Percentiles rank a stretch among this genome's conserved stretches.
These are phyloP conservation scores for Haliaeetus leucogaster DNA, from an alignment of 2,113 vertebrate species.

Conservation along the genomic window DNA sequence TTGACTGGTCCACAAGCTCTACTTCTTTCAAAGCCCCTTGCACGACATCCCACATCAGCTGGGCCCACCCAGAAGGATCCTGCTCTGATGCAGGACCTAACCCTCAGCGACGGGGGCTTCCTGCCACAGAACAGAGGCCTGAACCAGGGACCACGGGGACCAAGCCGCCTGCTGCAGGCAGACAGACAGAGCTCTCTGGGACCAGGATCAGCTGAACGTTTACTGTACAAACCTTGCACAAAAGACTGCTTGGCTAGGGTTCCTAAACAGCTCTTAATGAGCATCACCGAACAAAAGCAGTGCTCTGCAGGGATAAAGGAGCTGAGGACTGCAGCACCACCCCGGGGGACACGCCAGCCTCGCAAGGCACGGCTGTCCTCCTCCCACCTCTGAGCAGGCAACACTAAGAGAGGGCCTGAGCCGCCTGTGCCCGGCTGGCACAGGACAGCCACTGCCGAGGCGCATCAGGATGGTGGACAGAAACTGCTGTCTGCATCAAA, in stretches of 20 bases:
- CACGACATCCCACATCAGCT: not conserved
- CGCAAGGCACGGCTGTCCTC: not conserved
- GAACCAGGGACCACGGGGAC: not conserved
- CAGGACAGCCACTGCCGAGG: not conserved
- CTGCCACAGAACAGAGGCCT: not conserved
- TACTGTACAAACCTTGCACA: not conserved
- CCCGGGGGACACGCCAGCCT: not conserved
- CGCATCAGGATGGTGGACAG: not conserved
- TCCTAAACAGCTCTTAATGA: not conserved
- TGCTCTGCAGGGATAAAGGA: not conserved
- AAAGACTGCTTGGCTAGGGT: not conserved
- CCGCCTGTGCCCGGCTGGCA: not conserved
- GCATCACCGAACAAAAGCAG: not conserved
- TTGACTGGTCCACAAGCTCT: not conserved
- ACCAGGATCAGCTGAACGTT: not conserved
- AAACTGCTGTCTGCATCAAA: not conserved
- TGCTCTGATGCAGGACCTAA: not conserved
- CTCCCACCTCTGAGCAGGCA: not conserved
- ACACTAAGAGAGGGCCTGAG: not conserved
- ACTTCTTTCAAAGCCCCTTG: not conserved
- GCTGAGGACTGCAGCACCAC: not conserved
- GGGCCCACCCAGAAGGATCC: not conserved
- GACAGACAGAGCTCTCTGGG: not conserved
- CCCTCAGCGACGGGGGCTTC: not conserved
- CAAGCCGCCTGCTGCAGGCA: not conserved